phyloP scores from a whole-genome alignment of 2,888 invertebrate species.

The Aspidapion aeneum region DNA sequence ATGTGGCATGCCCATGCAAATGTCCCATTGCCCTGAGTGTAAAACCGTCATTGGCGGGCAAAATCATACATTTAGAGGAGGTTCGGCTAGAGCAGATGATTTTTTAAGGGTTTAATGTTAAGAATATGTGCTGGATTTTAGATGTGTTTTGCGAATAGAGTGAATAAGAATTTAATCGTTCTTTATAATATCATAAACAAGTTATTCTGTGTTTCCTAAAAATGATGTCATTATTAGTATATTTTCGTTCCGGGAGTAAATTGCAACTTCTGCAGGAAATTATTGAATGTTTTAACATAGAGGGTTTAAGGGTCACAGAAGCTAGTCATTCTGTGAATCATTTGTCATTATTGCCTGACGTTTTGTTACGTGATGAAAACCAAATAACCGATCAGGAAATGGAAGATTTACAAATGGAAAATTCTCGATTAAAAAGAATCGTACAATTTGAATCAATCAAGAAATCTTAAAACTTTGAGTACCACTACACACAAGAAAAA shows the following conservation, averaged over 20 bases:
- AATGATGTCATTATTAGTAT: too few relatives aligned
- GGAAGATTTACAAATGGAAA: constrained; percentile 37
- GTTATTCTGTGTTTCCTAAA: too few relatives aligned
- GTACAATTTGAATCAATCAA: constrained; percentile 29
- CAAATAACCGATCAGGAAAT: constrained; percentile 37
- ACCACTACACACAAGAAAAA: too few relatives aligned
- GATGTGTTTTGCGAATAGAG: too few relatives aligned
- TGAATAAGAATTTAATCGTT: too few relatives aligned
- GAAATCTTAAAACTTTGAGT: constrained; percentile 12
- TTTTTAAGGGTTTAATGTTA: too few relatives aligned
- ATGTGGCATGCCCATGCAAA: constrained; percentile 62
- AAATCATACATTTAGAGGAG: too few relatives aligned
- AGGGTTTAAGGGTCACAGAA: background rate
- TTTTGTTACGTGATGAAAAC: background rate
- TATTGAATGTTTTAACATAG: constrained; percentile 5
- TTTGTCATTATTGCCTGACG: background rate
- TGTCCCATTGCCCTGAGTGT: constrained; percentile 52
- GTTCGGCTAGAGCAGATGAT: too few relatives aligned
- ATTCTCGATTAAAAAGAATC: constrained; percentile 36
- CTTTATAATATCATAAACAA: too few relatives aligned
- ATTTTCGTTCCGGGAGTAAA: too few relatives aligned
- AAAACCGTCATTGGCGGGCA: constrained; percentile 54
- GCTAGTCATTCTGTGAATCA: background rate
- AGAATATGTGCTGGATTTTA: too few relatives aligned
- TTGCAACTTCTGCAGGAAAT: constrained; percentile 15